Conservation (phyloP, 2,888 invertebrate species). For the Diploptera punctata region DNA sequence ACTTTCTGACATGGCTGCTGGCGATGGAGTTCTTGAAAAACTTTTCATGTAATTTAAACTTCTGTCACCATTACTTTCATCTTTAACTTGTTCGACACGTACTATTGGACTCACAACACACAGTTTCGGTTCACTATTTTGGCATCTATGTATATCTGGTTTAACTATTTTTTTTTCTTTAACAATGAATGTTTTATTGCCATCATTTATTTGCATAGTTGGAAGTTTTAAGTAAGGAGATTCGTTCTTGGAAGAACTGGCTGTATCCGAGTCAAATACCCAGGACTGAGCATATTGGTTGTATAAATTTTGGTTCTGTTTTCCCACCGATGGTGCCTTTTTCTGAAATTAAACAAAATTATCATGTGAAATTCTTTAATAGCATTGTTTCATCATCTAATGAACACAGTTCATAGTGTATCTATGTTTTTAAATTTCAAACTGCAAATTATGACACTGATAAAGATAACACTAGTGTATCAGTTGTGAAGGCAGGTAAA, state of each 20-base stretch:
- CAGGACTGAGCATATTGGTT: constrained; percentile 60
- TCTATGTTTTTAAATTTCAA: too few species aligned
- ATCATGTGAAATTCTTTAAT: too few species aligned
- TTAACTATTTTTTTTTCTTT: constrained; percentile 38
- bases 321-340: constrained; percentile 37
- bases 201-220: constrained; percentile 29
- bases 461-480: too few species aligned
- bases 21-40: constrained; percentile 59
- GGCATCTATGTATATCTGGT: constrained; percentile 41
- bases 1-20: constrained; percentile 50
- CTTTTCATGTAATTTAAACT: constrained; percentile 60
- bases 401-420: too few species aligned
- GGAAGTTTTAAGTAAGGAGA: constrained; percentile 46
- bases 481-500: too few species aligned
- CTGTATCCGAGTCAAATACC: constrained; percentile 57
- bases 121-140: constrained; percentile 33
- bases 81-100: constrained; percentile 57
- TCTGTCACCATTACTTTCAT: constrained; percentile 56
- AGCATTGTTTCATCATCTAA: too few species aligned
- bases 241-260: constrained; percentile 46
- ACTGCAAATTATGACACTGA: too few species aligned
- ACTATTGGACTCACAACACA: constrained; percentile 56
- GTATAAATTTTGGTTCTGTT: constrained; percentile 49
- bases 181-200: constrained; percentile 31
- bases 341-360: constrained; percentile 38